These are phyloP conservation scores for Lichenostomus cassidix DNA, from an alignment of 2,113 vertebrate species.

Conservation along the genomic window DNA sequence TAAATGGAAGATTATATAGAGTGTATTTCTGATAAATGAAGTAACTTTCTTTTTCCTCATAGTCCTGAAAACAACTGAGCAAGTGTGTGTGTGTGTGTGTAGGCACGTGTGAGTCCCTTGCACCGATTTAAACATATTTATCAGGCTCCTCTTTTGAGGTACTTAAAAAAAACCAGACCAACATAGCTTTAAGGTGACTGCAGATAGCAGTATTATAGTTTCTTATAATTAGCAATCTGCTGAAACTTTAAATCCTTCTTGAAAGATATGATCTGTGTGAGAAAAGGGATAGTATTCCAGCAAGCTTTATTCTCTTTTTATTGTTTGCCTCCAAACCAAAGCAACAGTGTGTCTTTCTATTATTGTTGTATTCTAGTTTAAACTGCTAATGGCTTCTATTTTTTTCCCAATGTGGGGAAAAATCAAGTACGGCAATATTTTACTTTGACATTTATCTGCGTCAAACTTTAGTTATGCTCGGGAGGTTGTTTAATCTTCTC, in stretches of 20 bases:
- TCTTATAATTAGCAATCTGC: constrained; percentile 37
- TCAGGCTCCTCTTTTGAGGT: not conserved
- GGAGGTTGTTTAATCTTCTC: constrained; percentile 29
- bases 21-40: not conserved
- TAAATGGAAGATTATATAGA: not conserved
- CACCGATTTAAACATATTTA: not conserved
- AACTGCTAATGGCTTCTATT: constrained; percentile 28
- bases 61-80: not conserved
- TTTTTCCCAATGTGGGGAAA: not conserved
- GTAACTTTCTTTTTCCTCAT: constrained; percentile 23
- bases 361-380: not conserved
- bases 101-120: not conserved
- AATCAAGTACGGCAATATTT: constrained; percentile 45
- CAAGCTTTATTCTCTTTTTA: not conserved
- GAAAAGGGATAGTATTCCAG: not conserved
- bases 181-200: constrained; percentile 47
- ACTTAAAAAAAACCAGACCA: not conserved
- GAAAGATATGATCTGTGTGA: not conserved
- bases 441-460: constrained; percentile 20
- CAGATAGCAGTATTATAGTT: constrained; percentile 10
- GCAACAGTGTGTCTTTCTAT: not conserved
- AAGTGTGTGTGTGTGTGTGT: not conserved
- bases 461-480: constrained; percentile 58
- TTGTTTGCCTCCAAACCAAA: not conserved
- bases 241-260: constrained; percentile 54